Evolutionary conservation across 2,888 invertebrate species (phyloP).

Genomic region (Meteorus cinctellus): DNA sequence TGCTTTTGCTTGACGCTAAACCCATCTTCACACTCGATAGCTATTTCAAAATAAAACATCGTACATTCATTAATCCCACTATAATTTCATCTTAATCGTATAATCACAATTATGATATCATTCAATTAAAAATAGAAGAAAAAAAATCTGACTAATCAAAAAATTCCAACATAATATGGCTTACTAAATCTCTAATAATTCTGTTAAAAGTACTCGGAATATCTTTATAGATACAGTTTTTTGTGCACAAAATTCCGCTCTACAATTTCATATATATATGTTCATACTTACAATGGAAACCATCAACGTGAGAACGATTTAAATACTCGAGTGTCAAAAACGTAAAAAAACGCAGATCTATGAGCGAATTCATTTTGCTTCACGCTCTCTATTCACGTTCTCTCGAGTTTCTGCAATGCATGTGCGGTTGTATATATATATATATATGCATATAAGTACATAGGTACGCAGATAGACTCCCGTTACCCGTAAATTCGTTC

Average conservation of each 20-base stretch:
- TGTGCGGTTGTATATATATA: not conserved
- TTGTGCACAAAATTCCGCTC: not conserved
- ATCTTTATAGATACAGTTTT: not conserved
- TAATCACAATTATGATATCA: not conserved
- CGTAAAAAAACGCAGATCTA: not conserved
- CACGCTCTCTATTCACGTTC: slow-evolving; percentile 7
- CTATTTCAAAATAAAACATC: slow-evolving; percentile 11
- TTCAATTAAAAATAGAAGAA: not conserved
- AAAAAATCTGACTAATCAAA: not conserved
- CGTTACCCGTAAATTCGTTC: slow-evolving; percentile 44
- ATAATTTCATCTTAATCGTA: not conserved
- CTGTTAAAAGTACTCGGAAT: not conserved
- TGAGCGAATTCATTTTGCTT: slow-evolving; percentile 21
- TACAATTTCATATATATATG: not conserved
- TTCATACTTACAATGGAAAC: slow-evolving; percentile 13
- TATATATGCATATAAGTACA: slow-evolving; percentile 14
- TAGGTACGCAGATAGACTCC: slow-evolving; percentile 13
- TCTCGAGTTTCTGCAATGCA: not conserved
- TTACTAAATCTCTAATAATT: not conserved
- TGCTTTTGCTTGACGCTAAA: slow-evolving; percentile 30
- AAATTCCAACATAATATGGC: not conserved
- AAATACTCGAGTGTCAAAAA: not conserved
- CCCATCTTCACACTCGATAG: slow-evolving; percentile 4
- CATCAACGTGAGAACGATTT: slow-evolving; percentile 1
- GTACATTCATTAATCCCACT: not conserved